These are phyloP conservation scores for Rotaria macrura DNA, from an alignment of 2,888 invertebrate genomes.

Conservation along the genomic window DNA sequence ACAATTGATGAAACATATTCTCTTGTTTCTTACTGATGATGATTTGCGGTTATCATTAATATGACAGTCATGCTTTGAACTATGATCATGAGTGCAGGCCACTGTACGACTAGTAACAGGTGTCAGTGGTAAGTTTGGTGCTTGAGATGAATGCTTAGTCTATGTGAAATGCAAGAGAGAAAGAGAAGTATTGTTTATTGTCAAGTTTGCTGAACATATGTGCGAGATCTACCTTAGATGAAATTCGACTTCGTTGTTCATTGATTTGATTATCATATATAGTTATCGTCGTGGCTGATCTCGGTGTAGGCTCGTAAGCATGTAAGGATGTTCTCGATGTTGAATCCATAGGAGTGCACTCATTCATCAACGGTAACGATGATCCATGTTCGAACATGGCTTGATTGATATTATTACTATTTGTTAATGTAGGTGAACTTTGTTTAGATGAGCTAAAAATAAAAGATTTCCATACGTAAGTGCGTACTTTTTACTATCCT, in stretches of 20 bases:
- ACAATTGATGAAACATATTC: no score
- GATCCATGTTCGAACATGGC: neutral
- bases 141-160: neutral
- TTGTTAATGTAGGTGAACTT: neutral
- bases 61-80: neutral
- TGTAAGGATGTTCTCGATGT: neutral
- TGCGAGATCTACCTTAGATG: neutral
- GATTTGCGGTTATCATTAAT: neutral
- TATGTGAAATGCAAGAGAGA: neutral
- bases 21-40: neutral
- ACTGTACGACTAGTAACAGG: neutral
- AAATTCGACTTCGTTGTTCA: neutral
- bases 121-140: neutral
- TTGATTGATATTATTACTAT: neutral
- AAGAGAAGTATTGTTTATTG: no score
- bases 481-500: no score
- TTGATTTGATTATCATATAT: neutral
- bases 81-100: neutral
- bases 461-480: no score
- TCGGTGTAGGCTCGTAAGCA: neutral
- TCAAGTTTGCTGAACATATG: neutral
- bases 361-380: neutral
- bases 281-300: neutral
- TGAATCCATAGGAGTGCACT: neutral
- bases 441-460: neutral